Base-by-base conservation (phyloP, 2,113 vertebrate genomes). In the Mola mola region DNA sequence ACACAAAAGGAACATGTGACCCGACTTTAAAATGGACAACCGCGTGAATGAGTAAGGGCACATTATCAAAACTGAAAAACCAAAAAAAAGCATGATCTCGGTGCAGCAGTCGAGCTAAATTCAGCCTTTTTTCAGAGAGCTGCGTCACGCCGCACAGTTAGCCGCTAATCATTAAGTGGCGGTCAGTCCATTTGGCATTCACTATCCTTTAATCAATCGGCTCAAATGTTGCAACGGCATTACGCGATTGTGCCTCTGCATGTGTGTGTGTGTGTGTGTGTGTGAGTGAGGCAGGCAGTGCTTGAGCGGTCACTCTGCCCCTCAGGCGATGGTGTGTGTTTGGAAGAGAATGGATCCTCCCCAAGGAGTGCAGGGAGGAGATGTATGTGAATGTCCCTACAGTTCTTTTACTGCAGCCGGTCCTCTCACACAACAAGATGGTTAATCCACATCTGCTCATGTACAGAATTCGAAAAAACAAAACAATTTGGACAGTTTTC, bases 261-360 rank as follows among this genome's bases (percentile, higher is more conserved):
- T 46, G 75, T 78, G 48, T 61, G 64, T 71, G 46, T 49, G 51
- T 36, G 55, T 60, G 52, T 60, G 48, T 63, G 66, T 65, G 69
- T 53, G 72, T 72, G 28, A 29, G 28, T 49, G 67, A 76, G 52
- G 61, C 52, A 79, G 73, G 80, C 79, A 9, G 74, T 88, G 89
- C 84, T 89, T 87, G 83, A 90, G 79, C 87, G 87, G 89, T 90
- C 89, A 90, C 86, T 90, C 86, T 88, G 81, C 82, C 89, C 89
- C 89, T 85, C 80, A 82, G 89, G 89, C 87, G 8, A 73, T 88
- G 70, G 71, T 85, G 87, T 81, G 84, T 83, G 84, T 85, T 89
- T 85, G 86, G 89, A 78, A 85, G 77, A 78, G 82, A 90, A 89
- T 88, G 80, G 89, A 89, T 88, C 86, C 89, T 88, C 87, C 89